phyloP scores from a whole-genome alignment of 2,113 vertebrate genomes.

The Kryptolebias marmoratus region DNA sequence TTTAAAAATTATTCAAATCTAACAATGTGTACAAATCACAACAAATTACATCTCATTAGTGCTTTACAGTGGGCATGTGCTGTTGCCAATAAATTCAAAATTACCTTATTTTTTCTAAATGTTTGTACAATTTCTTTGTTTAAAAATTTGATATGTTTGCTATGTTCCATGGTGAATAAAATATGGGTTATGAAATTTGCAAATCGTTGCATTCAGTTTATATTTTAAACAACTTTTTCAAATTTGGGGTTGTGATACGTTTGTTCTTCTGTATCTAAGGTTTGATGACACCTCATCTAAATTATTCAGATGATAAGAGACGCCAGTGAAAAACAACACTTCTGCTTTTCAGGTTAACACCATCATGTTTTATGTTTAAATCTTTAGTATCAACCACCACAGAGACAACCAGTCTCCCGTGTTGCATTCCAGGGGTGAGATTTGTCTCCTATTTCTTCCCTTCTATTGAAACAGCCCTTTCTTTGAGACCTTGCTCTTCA shows the following conservation, averaged over 20 bases:
- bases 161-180: too few species aligned
- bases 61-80: too few species aligned
- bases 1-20: too few species aligned
- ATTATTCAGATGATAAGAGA: constrained; percentile 14
- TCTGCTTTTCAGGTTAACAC: constrained; percentile 27
- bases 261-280: not conserved
- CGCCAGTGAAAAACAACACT: constrained; percentile 1
- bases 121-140: too few species aligned
- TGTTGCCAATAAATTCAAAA: too few species aligned
- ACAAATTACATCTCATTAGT: too few species aligned
- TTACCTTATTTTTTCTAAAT: too few species aligned
- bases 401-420: constrained; percentile 40
- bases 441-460: constrained; percentile 13
- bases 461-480: constrained; percentile 26
- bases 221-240: not conserved
- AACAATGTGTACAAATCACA: too few species aligned
- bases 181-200: too few species aligned
- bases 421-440: constrained; percentile 33
- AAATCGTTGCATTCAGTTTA: too few species aligned
- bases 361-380: constrained; percentile 28
- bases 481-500: constrained; percentile 17
- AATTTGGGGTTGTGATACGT: not conserved
- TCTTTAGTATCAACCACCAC: constrained; percentile 39
- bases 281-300: constrained; percentile 35
- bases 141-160: too few species aligned